Evolutionary conservation across 1,140 invertebrate species (phyloP).

Genomic region (Periplaneta americana): DNA sequence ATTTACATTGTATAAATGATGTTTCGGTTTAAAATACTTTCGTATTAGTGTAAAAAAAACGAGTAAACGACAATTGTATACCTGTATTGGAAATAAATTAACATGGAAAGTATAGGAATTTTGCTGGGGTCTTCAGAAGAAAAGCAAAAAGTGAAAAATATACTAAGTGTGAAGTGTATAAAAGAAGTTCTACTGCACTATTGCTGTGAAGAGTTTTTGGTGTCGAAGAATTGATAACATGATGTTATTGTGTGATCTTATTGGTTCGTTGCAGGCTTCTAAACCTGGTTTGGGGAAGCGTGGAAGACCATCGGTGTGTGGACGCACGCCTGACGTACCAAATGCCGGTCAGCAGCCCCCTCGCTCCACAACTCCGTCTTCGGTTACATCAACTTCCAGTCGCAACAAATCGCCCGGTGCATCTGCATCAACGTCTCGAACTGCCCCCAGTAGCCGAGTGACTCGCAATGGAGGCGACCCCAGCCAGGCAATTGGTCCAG

Average conservation of each 20-base stretch:
- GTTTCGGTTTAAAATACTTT: no score
- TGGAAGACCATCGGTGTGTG: constrained; percentile 21
- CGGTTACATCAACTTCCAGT: constrained; percentile 50
- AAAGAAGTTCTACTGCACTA: no score
- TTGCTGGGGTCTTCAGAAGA: no score
- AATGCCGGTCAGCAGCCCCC: constrained; percentile 40
- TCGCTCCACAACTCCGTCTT: constrained; percentile 54
- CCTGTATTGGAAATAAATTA: no score
- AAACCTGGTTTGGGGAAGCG: constrained; percentile 21
- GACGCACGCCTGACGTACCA: constrained; percentile 6
- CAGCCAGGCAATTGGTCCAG: constrained; percentile 28
- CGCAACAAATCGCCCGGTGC: constrained; percentile 59
- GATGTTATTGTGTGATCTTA: neutral
- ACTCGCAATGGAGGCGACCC: constrained; percentile 14
- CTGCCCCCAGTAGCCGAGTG: constrained; percentile 21
- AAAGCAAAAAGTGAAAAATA: no score
- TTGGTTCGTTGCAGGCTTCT: constrained; percentile 2
- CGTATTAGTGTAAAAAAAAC: no score
- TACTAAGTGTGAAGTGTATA: no score
- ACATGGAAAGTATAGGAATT: no score
- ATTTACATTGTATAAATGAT: no score
- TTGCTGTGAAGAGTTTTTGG: no score
- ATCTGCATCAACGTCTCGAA: constrained; percentile 29
- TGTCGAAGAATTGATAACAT: no score
- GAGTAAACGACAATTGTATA: no score